These are phyloP conservation scores for Xerus rutilus DNA, from an alignment of 2,797 vertebrate genomes.

Conservation along the genomic window DNA sequence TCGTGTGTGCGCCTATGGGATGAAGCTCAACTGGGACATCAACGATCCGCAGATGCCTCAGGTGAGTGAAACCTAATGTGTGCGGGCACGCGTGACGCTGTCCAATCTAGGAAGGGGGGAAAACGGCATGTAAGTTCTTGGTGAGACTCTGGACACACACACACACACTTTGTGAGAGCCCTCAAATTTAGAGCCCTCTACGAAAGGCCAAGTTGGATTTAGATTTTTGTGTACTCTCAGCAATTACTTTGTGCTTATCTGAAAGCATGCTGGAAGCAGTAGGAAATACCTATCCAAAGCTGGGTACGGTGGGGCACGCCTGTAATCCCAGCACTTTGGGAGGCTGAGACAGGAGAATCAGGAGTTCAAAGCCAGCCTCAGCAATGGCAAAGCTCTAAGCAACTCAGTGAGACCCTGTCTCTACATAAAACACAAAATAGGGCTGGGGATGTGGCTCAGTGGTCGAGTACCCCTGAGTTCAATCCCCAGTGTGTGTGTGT, in stretches of 20 bases:
- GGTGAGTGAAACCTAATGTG: slow-evolving; percentile 85
- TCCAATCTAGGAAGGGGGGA: neutral
- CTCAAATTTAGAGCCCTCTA: neutral
- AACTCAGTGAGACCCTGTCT: too few species aligned
- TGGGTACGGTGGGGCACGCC: too few species aligned
- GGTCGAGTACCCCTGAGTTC: too few species aligned
- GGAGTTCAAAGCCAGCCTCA: too few species aligned
- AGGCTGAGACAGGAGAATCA: too few species aligned
- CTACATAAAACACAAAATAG: too few species aligned
- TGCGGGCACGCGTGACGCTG: neutral
- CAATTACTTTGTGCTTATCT: neutral
- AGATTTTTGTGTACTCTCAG: neutral
- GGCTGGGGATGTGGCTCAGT: too few species aligned
- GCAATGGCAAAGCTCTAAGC: too few species aligned
- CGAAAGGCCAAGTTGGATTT: neutral
- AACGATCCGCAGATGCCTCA: slow-evolving; percentile 97
- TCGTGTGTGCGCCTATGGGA: slow-evolving; percentile 87
- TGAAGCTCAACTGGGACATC: slow-evolving; percentile 98
- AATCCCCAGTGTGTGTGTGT: too few species aligned
- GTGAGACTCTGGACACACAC: neutral
- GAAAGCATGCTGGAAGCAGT: neutral
- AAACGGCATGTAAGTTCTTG: neutral
- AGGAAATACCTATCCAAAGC: neutral
- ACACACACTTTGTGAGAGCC: neutral
- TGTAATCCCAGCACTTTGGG: too few species aligned